A percentile compares a stretch with the other conserved stretches of the same genome.
Conservation (phyloP, 2,888 invertebrate species). For the Rotaria socialis region DNA sequence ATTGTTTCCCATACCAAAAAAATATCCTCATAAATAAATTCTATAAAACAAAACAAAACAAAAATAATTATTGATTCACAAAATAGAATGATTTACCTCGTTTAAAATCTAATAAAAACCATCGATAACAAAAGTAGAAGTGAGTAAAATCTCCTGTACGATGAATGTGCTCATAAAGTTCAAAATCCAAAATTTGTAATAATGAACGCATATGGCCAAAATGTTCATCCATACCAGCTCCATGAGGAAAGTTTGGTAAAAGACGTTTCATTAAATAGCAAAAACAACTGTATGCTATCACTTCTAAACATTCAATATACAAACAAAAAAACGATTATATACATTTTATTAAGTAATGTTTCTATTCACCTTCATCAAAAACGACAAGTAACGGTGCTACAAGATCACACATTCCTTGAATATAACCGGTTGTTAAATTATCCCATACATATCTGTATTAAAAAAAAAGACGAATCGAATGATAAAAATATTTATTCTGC, state of each 20-base stretch:
- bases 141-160: constrained; percentile 91
- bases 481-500: no score
- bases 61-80: no score
- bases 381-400: constrained; percentile 85
- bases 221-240: constrained; percentile 86
- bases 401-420: constrained; percentile 95
- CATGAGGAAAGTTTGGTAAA: constrained; percentile 78
- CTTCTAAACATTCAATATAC: constrained; percentile 64
- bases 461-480: no score
- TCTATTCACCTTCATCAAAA: constrained; percentile 70
- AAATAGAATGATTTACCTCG: constrained; percentile 62
- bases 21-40: constrained; percentile 83
- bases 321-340: background rate
- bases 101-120: constrained; percentile 93
- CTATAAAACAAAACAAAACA: constrained; percentile 58
- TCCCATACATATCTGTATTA: constrained; percentile 78
- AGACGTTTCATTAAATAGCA: constrained; percentile 82
- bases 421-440: constrained; percentile 84
- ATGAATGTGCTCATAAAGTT: constrained; percentile 87
- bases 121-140: constrained; percentile 93
- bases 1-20: constrained; percentile 89
- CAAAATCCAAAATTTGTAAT: constrained; percentile 69
- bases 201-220: constrained; percentile 82
- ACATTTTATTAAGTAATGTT: background rate
- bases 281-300: constrained; percentile 83